Percentiles rank a stretch among this genome's conserved stretches.
phyloP scores from a whole-genome alignment of 2,888 invertebrate species.

The Podabrus alpinus region DNA sequence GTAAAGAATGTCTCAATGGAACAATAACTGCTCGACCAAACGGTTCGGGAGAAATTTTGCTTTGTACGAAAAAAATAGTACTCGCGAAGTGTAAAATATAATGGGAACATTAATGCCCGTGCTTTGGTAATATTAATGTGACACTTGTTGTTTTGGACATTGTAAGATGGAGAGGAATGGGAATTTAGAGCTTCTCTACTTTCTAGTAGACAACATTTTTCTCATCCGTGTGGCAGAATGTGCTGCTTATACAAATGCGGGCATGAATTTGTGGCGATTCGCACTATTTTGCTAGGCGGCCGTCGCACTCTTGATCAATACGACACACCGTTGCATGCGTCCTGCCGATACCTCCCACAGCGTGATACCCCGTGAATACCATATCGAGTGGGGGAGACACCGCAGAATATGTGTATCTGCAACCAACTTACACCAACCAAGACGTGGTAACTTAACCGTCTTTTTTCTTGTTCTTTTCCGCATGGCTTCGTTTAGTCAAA shows the following conservation, averaged over 20 bases:
- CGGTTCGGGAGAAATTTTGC: neutral
- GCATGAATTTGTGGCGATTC: constrained; percentile 23
- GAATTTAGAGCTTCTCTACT: neutral
- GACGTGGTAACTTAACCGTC: neutral
- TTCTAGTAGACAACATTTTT: neutral
- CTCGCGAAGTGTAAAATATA: neutral
- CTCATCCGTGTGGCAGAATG: neutral
- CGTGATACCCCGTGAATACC: constrained; percentile 27
- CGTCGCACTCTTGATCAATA: constrained; percentile 34
- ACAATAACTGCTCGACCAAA: neutral
- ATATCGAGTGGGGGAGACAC: constrained; percentile 19
- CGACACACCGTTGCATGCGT: constrained; percentile 32
- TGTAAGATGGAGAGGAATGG: neutral
- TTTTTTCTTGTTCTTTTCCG: too few relatives aligned
- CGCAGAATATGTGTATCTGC: neutral
- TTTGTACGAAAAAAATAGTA: neutral
- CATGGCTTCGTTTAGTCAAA: neutral
- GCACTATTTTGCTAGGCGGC: constrained; percentile 30
- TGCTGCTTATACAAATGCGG: constrained; percentile 15
- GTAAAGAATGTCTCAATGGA: constrained; percentile 33
- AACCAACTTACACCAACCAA: neutral
- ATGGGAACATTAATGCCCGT: neutral
- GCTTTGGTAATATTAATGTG: neutral
- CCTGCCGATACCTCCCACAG: constrained; percentile 32
- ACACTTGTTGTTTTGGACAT: neutral